Conservation (phyloP, 1,140 invertebrate species). For the Lepidurus arcticus region DNA sequence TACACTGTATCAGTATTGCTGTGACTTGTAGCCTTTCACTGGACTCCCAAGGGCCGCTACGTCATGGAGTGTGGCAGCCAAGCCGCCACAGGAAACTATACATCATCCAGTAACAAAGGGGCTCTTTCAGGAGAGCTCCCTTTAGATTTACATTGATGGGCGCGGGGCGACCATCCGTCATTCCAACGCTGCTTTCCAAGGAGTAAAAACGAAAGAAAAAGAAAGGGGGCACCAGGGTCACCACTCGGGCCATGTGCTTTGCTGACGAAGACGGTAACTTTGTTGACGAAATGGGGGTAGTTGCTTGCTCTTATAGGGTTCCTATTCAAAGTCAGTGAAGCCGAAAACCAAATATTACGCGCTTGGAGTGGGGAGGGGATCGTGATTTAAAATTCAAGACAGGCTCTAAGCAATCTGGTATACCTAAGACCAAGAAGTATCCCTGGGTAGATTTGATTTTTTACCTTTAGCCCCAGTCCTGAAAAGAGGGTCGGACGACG, state of each 20-base stretch:
- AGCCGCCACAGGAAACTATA: constrained; percentile 21
- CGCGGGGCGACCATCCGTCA: constrained; percentile 11
- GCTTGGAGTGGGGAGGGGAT: background rate
- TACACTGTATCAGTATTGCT: background rate
- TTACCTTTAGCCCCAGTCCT: background rate
- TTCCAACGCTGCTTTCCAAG: background rate
- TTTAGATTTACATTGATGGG: constrained; percentile 22
- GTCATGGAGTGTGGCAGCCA: constrained; percentile 16
- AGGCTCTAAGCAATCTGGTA: background rate
- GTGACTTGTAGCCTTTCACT: background rate
- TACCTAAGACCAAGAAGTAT: background rate
- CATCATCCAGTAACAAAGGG: constrained; percentile 11
- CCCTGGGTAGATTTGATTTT: background rate
- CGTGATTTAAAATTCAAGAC: background rate
- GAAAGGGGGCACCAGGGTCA: background rate
- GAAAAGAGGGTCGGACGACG: background rate
- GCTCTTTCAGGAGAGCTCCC: constrained; percentile 17
- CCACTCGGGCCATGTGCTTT: constrained; percentile 16
- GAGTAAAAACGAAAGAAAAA: background rate
- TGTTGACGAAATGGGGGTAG: background rate
- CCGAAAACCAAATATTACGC: constrained; percentile 21
- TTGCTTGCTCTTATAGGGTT: background rate
- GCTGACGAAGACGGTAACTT: constrained; percentile 5
- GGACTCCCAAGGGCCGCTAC: constrained; percentile 5
- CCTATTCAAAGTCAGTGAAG: background rate